A percentile compares a stretch with the other conserved stretches of the same genome.
phyloP scores from a whole-genome alignment of 1,140 invertebrate species.

The Drosophila athabasca region DNA sequence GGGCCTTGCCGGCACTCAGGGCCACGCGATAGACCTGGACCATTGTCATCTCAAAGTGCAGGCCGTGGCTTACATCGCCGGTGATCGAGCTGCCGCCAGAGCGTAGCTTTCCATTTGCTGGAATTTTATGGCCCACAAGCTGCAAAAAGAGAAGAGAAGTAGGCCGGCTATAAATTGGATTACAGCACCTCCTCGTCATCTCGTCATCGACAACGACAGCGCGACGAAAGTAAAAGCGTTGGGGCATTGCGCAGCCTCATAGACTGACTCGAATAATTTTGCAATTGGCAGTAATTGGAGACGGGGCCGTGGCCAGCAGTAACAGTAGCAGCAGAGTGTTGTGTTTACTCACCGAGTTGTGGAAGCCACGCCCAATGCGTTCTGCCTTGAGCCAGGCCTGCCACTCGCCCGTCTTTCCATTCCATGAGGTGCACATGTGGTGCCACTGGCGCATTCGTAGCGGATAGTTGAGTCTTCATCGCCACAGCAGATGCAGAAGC shows the following conservation, averaged over 20 bases:
- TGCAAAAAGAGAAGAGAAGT: constrained; percentile 81
- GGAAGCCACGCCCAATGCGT: constrained; percentile 91
- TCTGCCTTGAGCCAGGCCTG: constrained; percentile 93
- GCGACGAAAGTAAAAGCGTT: not conserved
- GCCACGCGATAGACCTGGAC: constrained; percentile 91
- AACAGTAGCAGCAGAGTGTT: not conserved
- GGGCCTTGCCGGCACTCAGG: constrained; percentile 91
- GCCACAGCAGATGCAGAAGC: constrained; percentile 4
- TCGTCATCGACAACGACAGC: not conserved
- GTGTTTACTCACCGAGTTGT: constrained; percentile 89
- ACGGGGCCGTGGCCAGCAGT: not conserved
- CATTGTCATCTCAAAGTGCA: constrained; percentile 91
- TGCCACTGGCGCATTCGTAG: constrained; percentile 91
- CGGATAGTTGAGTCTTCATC: constrained; percentile 90
- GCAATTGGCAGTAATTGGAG: constrained; percentile 45
- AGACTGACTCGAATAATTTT: constrained; percentile 2
- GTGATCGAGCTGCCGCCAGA: constrained; percentile 88
- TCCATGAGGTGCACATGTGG: constrained; percentile 93
- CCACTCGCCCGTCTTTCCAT: constrained; percentile 93
- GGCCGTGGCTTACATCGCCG: constrained; percentile 87
- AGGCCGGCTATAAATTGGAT: not conserved
- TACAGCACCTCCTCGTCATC: not conserved
- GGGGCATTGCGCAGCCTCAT: too few relatives aligned
- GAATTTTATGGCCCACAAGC: constrained; percentile 91
- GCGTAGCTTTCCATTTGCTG: constrained; percentile 89